phyloP scores from a whole-genome alignment of 1,140 invertebrate genomes.

The Vanessa atalanta region DNA sequence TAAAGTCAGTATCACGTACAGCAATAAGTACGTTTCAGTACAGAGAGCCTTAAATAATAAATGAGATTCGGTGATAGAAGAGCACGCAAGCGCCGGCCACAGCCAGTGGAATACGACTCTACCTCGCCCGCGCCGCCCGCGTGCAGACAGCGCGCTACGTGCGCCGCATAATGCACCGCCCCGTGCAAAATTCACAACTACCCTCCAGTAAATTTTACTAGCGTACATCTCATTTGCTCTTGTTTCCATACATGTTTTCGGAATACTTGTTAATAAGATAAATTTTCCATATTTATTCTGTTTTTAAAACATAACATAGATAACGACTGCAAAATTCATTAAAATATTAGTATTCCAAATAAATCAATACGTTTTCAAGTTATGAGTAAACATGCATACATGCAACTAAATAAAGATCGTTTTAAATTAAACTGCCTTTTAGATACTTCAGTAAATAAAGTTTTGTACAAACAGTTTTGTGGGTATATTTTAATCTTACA shows the following conservation, averaged over 20 bases:
- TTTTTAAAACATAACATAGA: too few relatives aligned
- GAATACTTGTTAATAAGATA: constrained; percentile 29
- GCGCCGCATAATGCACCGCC: constrained; percentile 73
- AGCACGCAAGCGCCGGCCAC: constrained; percentile 54
- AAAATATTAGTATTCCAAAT: too few relatives aligned
- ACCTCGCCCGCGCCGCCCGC: constrained; percentile 49
- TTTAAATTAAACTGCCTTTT: too few relatives aligned
- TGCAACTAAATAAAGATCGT: too few relatives aligned
- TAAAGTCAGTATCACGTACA: constrained; percentile 58
- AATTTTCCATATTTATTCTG: constrained; percentile 27
- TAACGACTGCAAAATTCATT: too few relatives aligned
- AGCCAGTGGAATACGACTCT: constrained; percentile 54
- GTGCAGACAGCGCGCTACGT: constrained; percentile 77
- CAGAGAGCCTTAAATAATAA: constrained; percentile 73
- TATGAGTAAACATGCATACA: too few relatives aligned
- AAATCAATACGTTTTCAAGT: too few relatives aligned
- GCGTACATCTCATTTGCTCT: constrained; percentile 74
- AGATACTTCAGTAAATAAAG: too few relatives aligned
- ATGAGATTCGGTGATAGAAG: constrained; percentile 72
- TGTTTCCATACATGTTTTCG: constrained; percentile 54
- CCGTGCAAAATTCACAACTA: constrained; percentile 78
- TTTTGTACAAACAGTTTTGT: too few relatives aligned
- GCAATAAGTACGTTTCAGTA: constrained; percentile 62
- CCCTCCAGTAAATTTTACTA: constrained; percentile 72
- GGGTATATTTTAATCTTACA: too few relatives aligned